Percentiles rank a stretch among this genome's conserved stretches.
Conservation (phyloP, 2,888 invertebrate genomes). For the Melangyna quadrimaculata region DNA sequence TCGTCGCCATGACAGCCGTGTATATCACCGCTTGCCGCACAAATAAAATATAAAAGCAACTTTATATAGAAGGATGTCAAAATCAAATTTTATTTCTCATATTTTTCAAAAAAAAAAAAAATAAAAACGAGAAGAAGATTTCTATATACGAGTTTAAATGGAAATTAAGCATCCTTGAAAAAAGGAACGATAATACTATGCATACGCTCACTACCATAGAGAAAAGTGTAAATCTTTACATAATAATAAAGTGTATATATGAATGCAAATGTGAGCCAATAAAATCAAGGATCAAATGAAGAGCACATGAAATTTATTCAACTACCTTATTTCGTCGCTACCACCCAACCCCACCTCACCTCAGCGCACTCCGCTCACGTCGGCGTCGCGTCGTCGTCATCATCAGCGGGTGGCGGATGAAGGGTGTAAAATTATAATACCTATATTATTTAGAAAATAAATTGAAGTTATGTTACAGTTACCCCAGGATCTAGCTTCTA, state of each 20-base stretch:
- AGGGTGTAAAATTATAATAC: constrained; percentile 4
- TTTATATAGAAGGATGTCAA: constrained; percentile 63
- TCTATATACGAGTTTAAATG: constrained; percentile 38
- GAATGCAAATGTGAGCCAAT: constrained; percentile 67
- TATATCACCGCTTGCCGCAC: not conserved
- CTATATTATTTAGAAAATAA: constrained; percentile 28
- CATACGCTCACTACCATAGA: constrained; percentile 12
- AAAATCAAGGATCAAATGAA: constrained; percentile 68
- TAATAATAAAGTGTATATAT: constrained; percentile 57
- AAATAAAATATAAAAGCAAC: constrained; percentile 45
- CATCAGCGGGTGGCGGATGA: not conserved
- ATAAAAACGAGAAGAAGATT: not conserved
- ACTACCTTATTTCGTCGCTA: not conserved
- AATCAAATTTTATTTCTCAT: constrained; percentile 67
- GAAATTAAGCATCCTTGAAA: constrained; percentile 68
- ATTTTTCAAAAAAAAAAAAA: constrained; percentile 37
- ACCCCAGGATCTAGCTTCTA: not conserved
- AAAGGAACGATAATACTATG: constrained; percentile 31
- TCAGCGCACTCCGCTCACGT: too few relatives aligned
- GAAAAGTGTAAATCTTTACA: constrained; percentile 32
- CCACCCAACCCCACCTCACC: not conserved
- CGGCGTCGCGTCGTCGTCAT: not conserved
- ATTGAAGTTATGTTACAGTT: constrained; percentile 15
- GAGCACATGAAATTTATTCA: constrained; percentile 69
- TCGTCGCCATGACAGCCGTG: not conserved